These are phyloP conservation scores for Siderastrea radians DNA, from an alignment of 92 coral and sea anemone genomes.

Conservation along the genomic window DNA sequence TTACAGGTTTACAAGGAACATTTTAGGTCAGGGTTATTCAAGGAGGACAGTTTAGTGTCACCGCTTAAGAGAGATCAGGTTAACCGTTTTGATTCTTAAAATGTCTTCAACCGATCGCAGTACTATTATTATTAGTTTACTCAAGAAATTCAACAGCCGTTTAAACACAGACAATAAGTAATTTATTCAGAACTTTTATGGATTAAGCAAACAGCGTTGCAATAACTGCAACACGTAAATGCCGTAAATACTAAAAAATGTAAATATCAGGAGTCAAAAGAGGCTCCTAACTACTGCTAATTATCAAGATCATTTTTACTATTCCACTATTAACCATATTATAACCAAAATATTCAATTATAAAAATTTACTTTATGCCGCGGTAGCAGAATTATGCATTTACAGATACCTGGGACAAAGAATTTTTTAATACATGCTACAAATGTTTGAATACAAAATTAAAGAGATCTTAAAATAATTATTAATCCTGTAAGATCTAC, in stretches of 20 bases:
- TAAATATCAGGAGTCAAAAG: conserved; percentile 35
- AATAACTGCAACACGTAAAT: conserved; percentile 42
- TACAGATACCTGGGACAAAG: conserved; percentile 64
- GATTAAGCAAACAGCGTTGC: conserved; percentile 49
- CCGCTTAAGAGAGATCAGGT: no score
- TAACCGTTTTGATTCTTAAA: not conserved
- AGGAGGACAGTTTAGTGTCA: not conserved
- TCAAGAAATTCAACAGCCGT: not conserved
- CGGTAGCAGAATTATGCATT: conserved; percentile 62
- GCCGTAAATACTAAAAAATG: conserved; percentile 49
- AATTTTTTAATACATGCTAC: conserved; percentile 57
- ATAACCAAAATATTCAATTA: conserved; percentile 67
- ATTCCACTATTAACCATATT: conserved; percentile 56
- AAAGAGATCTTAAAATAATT: conserved; percentile 69
- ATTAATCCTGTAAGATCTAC: conserved; percentile 61
- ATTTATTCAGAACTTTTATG: conserved; percentile 50
- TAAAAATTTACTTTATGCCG: conserved; percentile 64
- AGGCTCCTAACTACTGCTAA: conserved; percentile 27
- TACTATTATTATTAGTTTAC: not conserved
- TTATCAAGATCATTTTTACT: conserved; percentile 58
- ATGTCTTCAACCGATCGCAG: not conserved
- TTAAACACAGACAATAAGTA: conserved; percentile 45
- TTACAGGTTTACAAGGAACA: not conserved
- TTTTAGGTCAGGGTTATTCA: not conserved
- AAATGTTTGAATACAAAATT: conserved; percentile 63